Base-by-base conservation (phyloP, 64 coral and sea anemone species). In the Stylophora pistillata region DNA sequence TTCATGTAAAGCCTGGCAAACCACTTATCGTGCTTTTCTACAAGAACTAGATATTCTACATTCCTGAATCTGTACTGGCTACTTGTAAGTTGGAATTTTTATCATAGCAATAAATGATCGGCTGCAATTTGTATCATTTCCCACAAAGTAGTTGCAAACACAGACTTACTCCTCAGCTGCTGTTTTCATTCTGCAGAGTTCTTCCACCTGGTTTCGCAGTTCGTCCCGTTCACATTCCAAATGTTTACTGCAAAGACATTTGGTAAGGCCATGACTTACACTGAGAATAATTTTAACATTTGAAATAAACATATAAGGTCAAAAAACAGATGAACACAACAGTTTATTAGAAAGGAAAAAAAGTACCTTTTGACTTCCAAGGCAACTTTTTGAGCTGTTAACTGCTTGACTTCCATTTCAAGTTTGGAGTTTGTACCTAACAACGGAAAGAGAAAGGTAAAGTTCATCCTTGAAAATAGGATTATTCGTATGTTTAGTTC, bases 191-290 rank as follows among this genome's bases (percentile, higher is more conserved):
- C 60, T 62, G n/a, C 87, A 89, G 30, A 89, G 32, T 77, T 89
- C 87, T 56, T 89, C 74, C 28, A 89, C 87, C 58, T 89, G 87
- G 28, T 89, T 78, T 26, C 87, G 73, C 21, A 89, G 87, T 65
- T 89, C 87, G 21, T 89, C 87, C 10, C 87, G 87, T 70, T 89
- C 87, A 89, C 53, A 89, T 65, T 89, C 87, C 60, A 89, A 26
- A 78, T 89, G 27, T 78, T 89, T 89, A 64, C 87, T 89, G 20
- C 15, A 64, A 79, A 78, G 16, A 68, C 64, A 68, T 25, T 68
- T 68, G 4, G 13, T 69, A 63, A 32, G 13, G 71, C 6, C 14
- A 30, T 26, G 26, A 73, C 28, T 30, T 63, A 15, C 60, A 16
- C 5, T 15, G 13, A 15, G 60, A 5, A 18, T 15, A 20, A 47